A percentile compares a stretch with the other conserved stretches of the same genome.
Evolutionary conservation across 2,113 vertebrate species (phyloP).

Genomic region (Bufo gargarizans): DNA sequence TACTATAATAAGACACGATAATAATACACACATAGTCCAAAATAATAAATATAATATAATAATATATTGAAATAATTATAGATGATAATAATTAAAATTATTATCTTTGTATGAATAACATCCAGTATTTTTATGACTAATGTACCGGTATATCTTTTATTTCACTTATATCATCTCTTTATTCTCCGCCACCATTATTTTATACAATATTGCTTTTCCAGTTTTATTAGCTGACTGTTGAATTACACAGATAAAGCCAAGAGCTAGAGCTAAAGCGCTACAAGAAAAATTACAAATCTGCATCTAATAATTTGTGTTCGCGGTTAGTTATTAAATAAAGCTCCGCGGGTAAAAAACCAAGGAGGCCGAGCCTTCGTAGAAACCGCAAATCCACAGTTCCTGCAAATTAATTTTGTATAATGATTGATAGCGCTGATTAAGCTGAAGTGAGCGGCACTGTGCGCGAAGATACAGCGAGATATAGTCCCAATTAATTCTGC

Average conservation of each 20-base stretch:
- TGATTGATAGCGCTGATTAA: slow-evolving; percentile 36
- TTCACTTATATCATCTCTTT: background rate
- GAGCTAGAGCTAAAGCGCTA: background rate
- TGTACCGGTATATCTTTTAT: too few species aligned
- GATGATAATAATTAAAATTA: too few species aligned
- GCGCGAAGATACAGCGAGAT: background rate
- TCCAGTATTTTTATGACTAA: too few species aligned
- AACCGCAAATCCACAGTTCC: background rate
- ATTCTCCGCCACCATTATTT: background rate
- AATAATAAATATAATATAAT: too few species aligned
- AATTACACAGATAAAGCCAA: background rate
- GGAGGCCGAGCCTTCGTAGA: background rate
- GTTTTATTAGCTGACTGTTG: background rate
- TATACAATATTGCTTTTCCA: background rate
- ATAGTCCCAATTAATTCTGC: slow-evolving; percentile 34
- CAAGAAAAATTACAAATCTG: background rate
- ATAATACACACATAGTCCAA: too few species aligned
- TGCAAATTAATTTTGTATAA: slow-evolving; percentile 28
- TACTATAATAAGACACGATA: too few species aligned
- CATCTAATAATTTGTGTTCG: background rate
- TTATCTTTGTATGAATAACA: too few species aligned
- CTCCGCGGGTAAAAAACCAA: background rate
- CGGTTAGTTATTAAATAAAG: slow-evolving; percentile 5
- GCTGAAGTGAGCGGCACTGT: slow-evolving; percentile 13
- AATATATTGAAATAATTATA: too few species aligned